These are phyloP conservation scores for Diogma glabrata DNA, from an alignment of 2,888 invertebrate species.

Conservation along the genomic window DNA sequence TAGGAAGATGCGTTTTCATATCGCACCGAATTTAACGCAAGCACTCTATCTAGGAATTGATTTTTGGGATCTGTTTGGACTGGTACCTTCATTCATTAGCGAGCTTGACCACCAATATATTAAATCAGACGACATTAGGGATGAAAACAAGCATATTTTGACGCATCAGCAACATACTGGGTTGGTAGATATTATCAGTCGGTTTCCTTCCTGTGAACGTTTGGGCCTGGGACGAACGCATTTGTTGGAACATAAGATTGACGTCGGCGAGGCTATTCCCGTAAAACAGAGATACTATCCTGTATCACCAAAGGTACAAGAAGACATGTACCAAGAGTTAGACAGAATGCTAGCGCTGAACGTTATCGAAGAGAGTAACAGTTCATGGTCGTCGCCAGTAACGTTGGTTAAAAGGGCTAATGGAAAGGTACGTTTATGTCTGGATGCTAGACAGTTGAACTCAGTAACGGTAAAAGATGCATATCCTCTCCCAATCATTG, in stretches of 20 bases:
- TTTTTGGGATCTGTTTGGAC: neutral
- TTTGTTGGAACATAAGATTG: neutral
- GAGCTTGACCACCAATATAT: neutral
- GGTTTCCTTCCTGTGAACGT: neutral
- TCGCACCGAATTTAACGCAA: neutral
- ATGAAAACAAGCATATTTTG: neutral
- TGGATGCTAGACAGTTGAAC: too few species aligned
- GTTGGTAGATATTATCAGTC: neutral
- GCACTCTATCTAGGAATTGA: neutral
- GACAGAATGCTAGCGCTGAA: constrained; percentile 22
- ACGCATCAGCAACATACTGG: neutral
- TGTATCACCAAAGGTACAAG: neutral
- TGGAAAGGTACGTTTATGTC: constrained; percentile 16
- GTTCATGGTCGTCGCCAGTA: constrained; percentile 22
- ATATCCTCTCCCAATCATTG: too few species aligned
- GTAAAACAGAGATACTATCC: neutral
- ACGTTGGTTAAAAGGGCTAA: constrained; percentile 18
- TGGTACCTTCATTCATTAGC: neutral
- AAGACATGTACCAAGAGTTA: constrained; percentile 16
- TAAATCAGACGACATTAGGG: neutral
- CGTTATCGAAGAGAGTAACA: constrained; percentile 21
- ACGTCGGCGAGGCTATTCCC: neutral
- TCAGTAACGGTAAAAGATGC: too few species aligned
- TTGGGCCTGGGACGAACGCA: neutral
- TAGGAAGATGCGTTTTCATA: neutral